Conservation (phyloP, 2,888 invertebrate genomes). For the Acanthosepion esculentum region DNA sequence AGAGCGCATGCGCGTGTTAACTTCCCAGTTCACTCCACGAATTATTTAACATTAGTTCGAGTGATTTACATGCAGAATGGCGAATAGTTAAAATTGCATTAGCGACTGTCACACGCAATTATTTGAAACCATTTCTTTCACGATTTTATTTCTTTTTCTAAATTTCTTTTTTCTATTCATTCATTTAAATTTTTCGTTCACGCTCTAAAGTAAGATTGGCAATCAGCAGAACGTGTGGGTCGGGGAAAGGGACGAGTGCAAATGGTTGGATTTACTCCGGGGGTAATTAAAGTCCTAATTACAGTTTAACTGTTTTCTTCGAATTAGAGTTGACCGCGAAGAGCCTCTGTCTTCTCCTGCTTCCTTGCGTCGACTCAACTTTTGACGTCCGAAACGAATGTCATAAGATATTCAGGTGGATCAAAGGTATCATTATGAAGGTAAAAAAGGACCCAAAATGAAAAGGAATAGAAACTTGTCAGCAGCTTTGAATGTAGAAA, state of each 20-base stretch:
- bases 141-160: neutral
- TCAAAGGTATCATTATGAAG: neutral
- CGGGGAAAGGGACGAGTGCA: neutral
- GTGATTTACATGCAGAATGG: conserved; percentile 12
- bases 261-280: neutral
- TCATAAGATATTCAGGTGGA: neutral
- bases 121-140: neutral
- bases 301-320: conserved; percentile 20
- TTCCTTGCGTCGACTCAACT: neutral
- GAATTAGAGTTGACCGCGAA: neutral
- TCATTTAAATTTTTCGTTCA: conserved; percentile 8
- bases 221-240: neutral
- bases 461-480: neutral
- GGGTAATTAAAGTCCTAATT: conserved; percentile 8
- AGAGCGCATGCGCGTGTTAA: conserved; percentile 11
- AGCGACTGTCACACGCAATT: conserved; percentile 21
- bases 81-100: conserved; percentile 33
- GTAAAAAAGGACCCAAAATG: neutral
- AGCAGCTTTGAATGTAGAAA: neutral
- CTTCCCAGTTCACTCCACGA: neutral
- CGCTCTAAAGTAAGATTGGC: neutral
- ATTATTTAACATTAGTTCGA: conserved; percentile 20
- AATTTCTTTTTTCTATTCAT: neutral
- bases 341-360: neutral
- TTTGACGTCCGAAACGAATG: neutral